phyloP scores from a whole-genome alignment of 2,113 vertebrate species.

The Spea bombifrons region DNA sequence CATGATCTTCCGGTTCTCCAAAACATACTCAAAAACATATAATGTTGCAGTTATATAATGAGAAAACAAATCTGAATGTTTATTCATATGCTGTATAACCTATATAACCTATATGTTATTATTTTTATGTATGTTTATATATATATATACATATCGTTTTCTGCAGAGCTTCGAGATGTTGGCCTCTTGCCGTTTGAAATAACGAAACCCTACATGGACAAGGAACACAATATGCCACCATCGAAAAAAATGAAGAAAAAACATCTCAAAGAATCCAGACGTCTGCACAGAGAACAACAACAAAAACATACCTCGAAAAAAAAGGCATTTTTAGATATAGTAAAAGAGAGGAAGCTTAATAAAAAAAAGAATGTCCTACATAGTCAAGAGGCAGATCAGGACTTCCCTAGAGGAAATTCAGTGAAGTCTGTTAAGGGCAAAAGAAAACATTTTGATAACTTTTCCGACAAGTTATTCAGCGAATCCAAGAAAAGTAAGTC shows the following conservation, averaged over 20 bases:
- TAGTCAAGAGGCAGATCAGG: constrained; percentile 1
- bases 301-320: constrained; percentile 3
- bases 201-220: constrained; percentile 9
- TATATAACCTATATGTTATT: too few species aligned
- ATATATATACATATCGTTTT: neutral
- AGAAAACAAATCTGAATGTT: too few species aligned
- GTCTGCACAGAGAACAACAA: constrained; percentile 27
- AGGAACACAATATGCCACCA: neutral
- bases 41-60: too few species aligned
- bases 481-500: constrained; percentile 43
- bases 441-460: neutral
- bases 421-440: constrained; percentile 3
- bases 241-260: constrained; percentile 50
- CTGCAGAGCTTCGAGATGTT: constrained; percentile 66
- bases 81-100: too few species aligned
- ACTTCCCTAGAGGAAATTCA: constrained; percentile 59
- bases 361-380: constrained; percentile 5
- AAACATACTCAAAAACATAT: too few species aligned
- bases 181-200: constrained; percentile 57
- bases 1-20: too few species aligned
- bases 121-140: too few species aligned
- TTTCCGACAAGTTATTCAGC: constrained; percentile 23
- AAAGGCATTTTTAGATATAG: neutral
- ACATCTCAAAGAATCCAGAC: constrained; percentile 41
- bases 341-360: constrained; percentile 40